These are phyloP conservation scores for Reinhardtius hippoglossoides DNA, from an alignment of 2,113 vertebrate species.

Conservation along the genomic window DNA sequence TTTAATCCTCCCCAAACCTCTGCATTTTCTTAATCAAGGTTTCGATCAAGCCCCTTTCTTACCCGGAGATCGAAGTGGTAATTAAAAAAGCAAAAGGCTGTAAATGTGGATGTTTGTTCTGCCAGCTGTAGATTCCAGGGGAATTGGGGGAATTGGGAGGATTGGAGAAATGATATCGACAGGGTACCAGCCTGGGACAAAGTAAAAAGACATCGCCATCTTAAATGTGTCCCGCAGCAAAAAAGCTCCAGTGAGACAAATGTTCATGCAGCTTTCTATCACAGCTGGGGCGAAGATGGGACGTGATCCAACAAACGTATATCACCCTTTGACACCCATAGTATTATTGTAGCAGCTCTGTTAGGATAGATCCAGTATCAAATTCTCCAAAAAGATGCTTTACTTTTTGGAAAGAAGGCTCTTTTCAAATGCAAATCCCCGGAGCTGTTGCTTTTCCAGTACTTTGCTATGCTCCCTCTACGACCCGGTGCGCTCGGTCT, in stretches of 20 bases:
- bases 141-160: conserved; percentile 20
- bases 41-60: conserved; percentile 38
- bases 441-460: conserved; percentile 44
- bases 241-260: conserved; percentile 61
- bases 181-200: conserved; percentile 45
- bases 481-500: conserved; percentile 45
- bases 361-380: conserved; percentile 38
- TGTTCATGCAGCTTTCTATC: conserved; percentile 52
- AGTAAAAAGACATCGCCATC: conserved; percentile 47
- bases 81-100: conserved; percentile 51
- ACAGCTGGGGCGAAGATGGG: conserved; percentile 43
- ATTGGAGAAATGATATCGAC: conserved; percentile 48
- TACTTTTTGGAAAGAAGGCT: conserved; percentile 28
- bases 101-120: conserved; percentile 51
- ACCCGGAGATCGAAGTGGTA: conserved; percentile 62
- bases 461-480: conserved; percentile 31
- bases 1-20: conserved; percentile 50
- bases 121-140: conserved; percentile 36
- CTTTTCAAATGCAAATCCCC: conserved; percentile 68
- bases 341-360: conserved; percentile 47
- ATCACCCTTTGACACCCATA: conserved; percentile 60
- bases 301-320: conserved; percentile 58
- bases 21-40: conserved; percentile 50
- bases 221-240: conserved; percentile 64
- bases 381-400: conserved; percentile 49